Conservation (phyloP, 2,797 vertebrate genomes). For the Stomatorhinus walkeri region DNA sequence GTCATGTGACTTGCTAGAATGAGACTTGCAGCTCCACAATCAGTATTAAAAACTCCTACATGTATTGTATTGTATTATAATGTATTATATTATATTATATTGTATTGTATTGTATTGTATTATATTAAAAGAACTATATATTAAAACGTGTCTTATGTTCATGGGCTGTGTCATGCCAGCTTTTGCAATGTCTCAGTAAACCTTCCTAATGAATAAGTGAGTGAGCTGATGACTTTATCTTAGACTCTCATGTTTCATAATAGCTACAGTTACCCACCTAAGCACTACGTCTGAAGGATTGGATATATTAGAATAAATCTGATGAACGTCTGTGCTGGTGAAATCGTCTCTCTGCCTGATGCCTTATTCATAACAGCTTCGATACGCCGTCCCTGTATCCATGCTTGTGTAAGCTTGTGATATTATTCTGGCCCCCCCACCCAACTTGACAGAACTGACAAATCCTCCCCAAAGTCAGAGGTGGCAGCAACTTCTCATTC, state of each 20-base stretch:
- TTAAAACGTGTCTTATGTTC: not conserved
- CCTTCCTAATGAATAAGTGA: not conserved
- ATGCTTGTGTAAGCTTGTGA: not conserved
- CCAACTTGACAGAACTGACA: not conserved
- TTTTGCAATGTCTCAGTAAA: not conserved
- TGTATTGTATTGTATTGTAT: not conserved
- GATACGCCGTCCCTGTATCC: not conserved
- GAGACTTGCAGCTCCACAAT: not conserved
- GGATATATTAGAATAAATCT: slow-evolving; percentile 5
- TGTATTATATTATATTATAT: not conserved
- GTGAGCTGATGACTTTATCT: not conserved
- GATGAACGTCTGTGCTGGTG: not conserved
- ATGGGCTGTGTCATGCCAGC: not conserved
- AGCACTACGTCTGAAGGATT: not conserved
- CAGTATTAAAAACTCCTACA: not conserved
- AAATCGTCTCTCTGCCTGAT: not conserved
- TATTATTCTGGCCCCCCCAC: not conserved
- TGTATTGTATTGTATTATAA: not conserved
- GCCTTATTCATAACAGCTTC: not conserved
- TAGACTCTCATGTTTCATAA: not conserved
- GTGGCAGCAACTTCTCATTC: not conserved
- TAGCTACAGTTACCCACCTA: not conserved
- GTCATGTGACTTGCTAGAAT: not conserved
- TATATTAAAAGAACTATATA: not conserved
- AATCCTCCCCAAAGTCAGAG: not conserved